Conservation (phyloP, 2,113 vertebrate genomes). For the Phycodurus eques region DNA sequence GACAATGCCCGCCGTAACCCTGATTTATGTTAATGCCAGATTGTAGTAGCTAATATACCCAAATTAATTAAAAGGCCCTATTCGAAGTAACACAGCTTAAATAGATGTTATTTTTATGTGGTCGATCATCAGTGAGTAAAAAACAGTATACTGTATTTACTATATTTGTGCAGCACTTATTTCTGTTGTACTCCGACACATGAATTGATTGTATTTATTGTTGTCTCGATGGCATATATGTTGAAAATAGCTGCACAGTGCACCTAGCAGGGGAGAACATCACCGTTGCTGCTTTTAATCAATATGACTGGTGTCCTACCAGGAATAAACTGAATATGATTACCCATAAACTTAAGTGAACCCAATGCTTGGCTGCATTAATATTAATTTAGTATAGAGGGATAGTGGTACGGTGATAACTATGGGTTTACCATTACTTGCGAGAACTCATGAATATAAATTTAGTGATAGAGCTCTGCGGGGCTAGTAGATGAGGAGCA, state of each 20-base stretch:
- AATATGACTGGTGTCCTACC: conserved; percentile 73
- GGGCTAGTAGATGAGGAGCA: conserved; percentile 50
- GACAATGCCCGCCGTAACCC: conserved; percentile 54
- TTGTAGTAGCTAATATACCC: conserved; percentile 38
- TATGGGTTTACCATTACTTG: conserved; percentile 71
- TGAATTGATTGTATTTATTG: conserved; percentile 16
- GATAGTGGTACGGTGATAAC: conserved; percentile 63
- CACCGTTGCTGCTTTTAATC: conserved; percentile 71
- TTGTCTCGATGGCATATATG: conserved; percentile 42
- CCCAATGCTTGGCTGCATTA: conserved; percentile 72
- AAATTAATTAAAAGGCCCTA: conserved; percentile 44
- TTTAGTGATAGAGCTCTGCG: conserved; percentile 47
- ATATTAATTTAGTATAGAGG: conserved; percentile 76
- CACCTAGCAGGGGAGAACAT: conserved; percentile 58
- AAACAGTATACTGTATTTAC: conserved; percentile 13
- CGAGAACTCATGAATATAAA: conserved; percentile 73
- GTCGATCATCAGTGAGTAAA: conserved; percentile 21
- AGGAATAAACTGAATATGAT: conserved; percentile 81
- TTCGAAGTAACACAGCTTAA: conserved; percentile 40
- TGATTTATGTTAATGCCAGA: conserved; percentile 65
- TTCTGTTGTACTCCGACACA: conserved; percentile 16
- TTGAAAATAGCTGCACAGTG: conserved; percentile 61
- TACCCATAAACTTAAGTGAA: conserved; percentile 79
- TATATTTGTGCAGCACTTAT: conserved; percentile 4
- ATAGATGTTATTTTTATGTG: conserved; percentile 38